Conservation (phyloP, 2,113 vertebrate genomes). For the Oryctolagus cuniculus region DNA sequence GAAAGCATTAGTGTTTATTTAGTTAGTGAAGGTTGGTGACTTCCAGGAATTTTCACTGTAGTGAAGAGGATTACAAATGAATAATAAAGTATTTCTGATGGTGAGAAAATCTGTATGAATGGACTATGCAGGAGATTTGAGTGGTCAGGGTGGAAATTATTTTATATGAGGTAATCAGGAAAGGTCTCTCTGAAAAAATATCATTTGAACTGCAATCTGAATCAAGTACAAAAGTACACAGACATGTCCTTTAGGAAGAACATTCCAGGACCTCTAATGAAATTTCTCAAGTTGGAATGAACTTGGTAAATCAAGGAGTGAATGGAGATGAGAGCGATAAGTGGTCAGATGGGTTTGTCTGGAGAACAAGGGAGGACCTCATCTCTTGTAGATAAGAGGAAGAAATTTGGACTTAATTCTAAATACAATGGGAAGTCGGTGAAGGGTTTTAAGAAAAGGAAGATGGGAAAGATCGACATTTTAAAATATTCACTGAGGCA, state of each 20-base stretch:
- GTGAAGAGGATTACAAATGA: background rate
- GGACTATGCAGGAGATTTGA: background rate
- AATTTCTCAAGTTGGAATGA: background rate
- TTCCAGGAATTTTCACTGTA: background rate
- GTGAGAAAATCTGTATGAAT: background rate
- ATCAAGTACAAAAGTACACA: background rate
- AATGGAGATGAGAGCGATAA: background rate
- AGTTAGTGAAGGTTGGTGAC: background rate
- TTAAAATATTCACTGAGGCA: background rate
- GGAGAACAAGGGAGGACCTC: background rate
- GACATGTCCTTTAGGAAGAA: background rate
- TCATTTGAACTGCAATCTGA: background rate
- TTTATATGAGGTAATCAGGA: background rate
- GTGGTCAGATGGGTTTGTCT: background rate
- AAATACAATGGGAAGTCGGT: background rate
- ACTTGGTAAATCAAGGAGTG: background rate
- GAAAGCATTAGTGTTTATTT: background rate
- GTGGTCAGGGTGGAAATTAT: background rate
- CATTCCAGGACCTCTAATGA: background rate
- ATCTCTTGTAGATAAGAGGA: background rate
- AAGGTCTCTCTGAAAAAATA: background rate
- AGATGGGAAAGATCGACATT: background rate
- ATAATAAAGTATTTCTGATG: constrained; percentile 6
- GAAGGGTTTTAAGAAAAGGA: background rate
- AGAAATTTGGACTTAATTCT: background rate